phyloP scores from a whole-genome alignment of 1,140 invertebrate genomes.

The Conus ventricosus region DNA sequence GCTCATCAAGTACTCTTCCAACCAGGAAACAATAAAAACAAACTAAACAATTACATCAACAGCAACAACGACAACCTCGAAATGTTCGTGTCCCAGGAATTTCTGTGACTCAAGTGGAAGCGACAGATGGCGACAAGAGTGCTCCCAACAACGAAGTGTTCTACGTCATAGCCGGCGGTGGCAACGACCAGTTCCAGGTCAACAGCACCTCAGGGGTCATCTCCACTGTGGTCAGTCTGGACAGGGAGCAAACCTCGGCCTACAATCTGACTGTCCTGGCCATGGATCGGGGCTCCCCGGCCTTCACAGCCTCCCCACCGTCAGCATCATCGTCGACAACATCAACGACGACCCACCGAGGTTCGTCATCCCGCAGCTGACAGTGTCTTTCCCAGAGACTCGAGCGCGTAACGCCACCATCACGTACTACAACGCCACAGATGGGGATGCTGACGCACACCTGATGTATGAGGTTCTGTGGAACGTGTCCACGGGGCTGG shows the following conservation, averaged over 20 bases:
- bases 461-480: conserved; percentile 39
- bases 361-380: conserved; percentile 29
- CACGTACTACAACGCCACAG: conserved; percentile 20
- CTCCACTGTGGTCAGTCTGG: conserved; percentile 47
- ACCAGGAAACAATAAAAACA: background rate
- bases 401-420: background rate
- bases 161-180: conserved; percentile 54
- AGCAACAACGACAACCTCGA: background rate
- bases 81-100: background rate
- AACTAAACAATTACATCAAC: background rate
- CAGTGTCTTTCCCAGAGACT: background rate
- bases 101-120: conserved; percentile 40
- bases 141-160: conserved; percentile 59
- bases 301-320: conserved; percentile 39
- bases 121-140: conserved; percentile 55
- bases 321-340: conserved; percentile 51
- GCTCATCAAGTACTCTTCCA: background rate
- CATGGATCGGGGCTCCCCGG: conserved; percentile 53
- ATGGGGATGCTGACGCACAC: conserved; percentile 25
- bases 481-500: conserved; percentile 29
- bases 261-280: conserved; percentile 55
- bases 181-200: conserved; percentile 56
- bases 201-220: conserved; percentile 55
- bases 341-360: conserved; percentile 57
- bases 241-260: conserved; percentile 47